These are phyloP conservation scores for Polypedilum vanderplanki DNA, from an alignment of 1,140 invertebrate genomes.

Conservation along the genomic window DNA sequence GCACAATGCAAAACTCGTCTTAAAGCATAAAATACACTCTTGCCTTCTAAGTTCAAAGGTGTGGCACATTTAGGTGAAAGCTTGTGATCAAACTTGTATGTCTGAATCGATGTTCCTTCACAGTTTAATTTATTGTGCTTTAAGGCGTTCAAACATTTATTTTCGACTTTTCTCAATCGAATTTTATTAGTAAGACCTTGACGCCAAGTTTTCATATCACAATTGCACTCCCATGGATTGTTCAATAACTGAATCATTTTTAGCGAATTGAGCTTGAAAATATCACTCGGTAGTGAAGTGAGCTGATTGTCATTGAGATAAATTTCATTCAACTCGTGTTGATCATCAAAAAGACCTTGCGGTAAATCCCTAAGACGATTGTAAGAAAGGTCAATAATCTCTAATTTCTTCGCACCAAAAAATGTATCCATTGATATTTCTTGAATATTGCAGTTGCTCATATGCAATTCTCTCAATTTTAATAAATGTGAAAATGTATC, in stretches of 20 bases:
- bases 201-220: constrained; percentile 57
- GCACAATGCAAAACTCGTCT: constrained; percentile 37
- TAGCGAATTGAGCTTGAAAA: constrained; percentile 50
- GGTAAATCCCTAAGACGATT: constrained; percentile 55
- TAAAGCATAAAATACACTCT: constrained; percentile 50
- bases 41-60: constrained; percentile 51
- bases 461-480: constrained; percentile 51
- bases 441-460: constrained; percentile 54
- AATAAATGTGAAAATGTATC: constrained; percentile 58
- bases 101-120: constrained; percentile 36
- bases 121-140: constrained; percentile 40
- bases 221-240: constrained; percentile 65
- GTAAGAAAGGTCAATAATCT: constrained; percentile 54
- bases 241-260: constrained; percentile 52
- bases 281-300: constrained; percentile 47
- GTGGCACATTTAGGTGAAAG: constrained; percentile 55
- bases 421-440: constrained; percentile 63
- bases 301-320: constrained; percentile 55
- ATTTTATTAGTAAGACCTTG: constrained; percentile 48
- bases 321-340: constrained; percentile 52
- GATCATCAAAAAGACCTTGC: constrained; percentile 55
- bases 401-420: constrained; percentile 52
- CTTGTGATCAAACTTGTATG: constrained; percentile 50
- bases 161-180: constrained; percentile 29
- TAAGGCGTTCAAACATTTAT: constrained; percentile 39